Base-by-base conservation (phyloP, 2,113 vertebrate genomes). In the Dendropsophus ebraccatus region DNA sequence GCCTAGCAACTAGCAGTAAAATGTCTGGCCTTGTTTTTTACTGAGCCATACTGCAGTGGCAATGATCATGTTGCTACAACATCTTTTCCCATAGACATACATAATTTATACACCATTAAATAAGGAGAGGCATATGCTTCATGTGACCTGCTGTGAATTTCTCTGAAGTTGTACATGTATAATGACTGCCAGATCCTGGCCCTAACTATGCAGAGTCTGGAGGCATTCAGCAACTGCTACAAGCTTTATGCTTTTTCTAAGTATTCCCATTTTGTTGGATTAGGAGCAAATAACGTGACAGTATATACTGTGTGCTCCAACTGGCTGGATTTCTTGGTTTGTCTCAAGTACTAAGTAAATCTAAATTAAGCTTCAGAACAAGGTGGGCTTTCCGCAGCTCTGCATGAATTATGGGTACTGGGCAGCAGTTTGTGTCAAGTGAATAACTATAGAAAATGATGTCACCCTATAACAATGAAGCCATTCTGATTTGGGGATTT, bases 261-360 rank as follows among this genome's bases (percentile, higher is more conserved):
- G 77, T 78, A 12, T 83, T 88, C 85, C 72, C 83, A 0, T 65
- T 88, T 70, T 75, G 1, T 70, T 60, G 84, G 75, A 83, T 88
- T 83, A 81, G 47, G 54, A 78, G 87, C 84, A 76, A 85, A 50
- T 54, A 70, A 87, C 76, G 83, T 30, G 28, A 89, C 67, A 77
- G 81, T 67, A 69, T 80, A 83, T 89, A 86, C 80, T 87, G 86
- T 76, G 32, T 79, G 56, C 62, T 86, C 75, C 86, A 90, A 88
- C 10, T 75, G 85, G 72, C 35, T 80, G 77, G 60, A 87, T 89
- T 89, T 75, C 67, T 87, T 77, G 77, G 87, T 88, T 87, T 86
- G 89, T 90, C 88, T 88, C 85, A 89, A 86, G 78, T 2, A 78
- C 70, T 87, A 90, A 89, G 88, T 87, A 91, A 88, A 88, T 86